phyloP scores from a whole-genome alignment of 2,113 vertebrate species.

The Origma solitaria region DNA sequence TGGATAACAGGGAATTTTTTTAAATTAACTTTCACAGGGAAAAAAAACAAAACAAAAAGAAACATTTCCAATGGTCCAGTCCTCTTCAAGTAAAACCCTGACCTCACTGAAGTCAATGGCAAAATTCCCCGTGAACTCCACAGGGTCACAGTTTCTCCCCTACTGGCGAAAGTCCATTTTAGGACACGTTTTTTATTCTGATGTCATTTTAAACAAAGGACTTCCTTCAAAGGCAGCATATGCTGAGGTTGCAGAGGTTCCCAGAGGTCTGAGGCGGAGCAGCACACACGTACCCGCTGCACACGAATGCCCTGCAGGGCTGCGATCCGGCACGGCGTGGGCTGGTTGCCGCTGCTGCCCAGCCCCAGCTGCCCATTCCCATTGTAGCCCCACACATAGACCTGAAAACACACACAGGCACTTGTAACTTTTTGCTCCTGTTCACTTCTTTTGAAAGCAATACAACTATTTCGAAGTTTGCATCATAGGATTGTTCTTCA shows the following conservation, averaged over 20 bases:
- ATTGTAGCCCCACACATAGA: constrained; percentile 98
- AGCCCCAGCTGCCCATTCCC: constrained; percentile 96
- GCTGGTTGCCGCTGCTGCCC: constrained; percentile 93
- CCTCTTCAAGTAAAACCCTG: background rate
- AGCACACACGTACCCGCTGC: constrained; percentile 76
- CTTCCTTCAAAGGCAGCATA: background rate
- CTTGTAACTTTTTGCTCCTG: background rate
- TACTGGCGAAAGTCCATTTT: background rate
- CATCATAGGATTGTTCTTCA: background rate
- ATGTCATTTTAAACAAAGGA: background rate
- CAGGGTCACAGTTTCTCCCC: background rate
- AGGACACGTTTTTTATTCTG: background rate
- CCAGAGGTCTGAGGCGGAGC: background rate
- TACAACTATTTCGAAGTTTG: background rate
- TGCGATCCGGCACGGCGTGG: constrained; percentile 90
- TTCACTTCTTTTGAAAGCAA: background rate
- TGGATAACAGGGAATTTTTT: background rate
- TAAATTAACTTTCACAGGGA: background rate
- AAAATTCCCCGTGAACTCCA: background rate
- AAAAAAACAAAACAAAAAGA: background rate
- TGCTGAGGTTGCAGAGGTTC: background rate
- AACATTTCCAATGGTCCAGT: background rate
- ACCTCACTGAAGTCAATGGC: background rate
- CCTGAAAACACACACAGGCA: constrained; percentile 65
- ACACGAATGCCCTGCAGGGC: constrained; percentile 89